Conservation (phyloP, 2,113 vertebrate species). For the Rhinoderma darwinii region DNA sequence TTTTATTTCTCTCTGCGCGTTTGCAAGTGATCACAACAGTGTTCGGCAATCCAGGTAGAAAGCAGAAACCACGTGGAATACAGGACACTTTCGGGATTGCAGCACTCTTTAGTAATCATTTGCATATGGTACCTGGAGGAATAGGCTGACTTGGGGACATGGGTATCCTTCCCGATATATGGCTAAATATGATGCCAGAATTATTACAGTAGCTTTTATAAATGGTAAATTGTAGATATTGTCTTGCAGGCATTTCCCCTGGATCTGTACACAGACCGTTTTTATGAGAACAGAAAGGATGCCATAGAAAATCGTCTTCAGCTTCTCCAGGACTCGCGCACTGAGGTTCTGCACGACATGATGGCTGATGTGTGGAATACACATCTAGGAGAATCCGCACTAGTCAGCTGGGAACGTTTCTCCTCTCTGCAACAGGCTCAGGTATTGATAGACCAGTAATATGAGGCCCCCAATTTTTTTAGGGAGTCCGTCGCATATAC, state of each 20-base stretch:
- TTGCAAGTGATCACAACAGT: no score
- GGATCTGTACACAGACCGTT: constrained; percentile 91
- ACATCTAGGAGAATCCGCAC: constrained; percentile 81
- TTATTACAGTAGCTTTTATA: not conserved
- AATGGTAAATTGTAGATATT: not conserved
- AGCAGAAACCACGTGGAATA: no score
- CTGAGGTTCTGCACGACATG: constrained; percentile 73
- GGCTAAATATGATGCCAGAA: not conserved
- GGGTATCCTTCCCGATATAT: no score
- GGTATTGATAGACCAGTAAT: constrained; percentile 68
- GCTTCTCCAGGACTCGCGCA: constrained; percentile 73
- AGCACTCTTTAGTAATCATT: no score
- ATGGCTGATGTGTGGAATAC: constrained; percentile 80
- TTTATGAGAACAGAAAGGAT: constrained; percentile 82
- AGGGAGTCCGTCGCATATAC: no score
- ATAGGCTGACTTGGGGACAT: no score
- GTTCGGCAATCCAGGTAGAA: no score
- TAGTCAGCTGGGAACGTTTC: constrained; percentile 90
- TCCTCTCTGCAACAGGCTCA: constrained; percentile 87
- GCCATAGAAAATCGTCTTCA: constrained; percentile 79
- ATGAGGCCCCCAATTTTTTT: no score
- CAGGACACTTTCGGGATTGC: no score
- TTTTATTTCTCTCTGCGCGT: no score
- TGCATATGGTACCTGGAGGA: no score
- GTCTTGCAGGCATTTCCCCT: constrained; percentile 79